phyloP scores from a whole-genome alignment of 2,888 invertebrate genomes.

The Nemoura dubitans region DNA sequence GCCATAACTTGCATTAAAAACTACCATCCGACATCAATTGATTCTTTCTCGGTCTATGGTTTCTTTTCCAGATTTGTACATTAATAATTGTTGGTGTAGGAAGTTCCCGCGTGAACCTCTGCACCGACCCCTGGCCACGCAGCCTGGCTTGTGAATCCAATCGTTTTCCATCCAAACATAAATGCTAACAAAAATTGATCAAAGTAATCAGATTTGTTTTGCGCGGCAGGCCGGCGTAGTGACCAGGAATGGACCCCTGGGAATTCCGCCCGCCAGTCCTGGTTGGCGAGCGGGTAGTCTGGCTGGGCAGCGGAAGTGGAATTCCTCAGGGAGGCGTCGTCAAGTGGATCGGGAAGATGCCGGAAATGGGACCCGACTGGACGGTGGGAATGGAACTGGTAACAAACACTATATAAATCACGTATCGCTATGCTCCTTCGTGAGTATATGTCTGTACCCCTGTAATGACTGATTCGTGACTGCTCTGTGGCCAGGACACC shows the following conservation, averaged over 20 bases:
- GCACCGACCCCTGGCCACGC: no score
- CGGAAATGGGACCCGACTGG: constrained; percentile 59
- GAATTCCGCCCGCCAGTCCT: constrained; percentile 55
- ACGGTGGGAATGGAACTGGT: constrained; percentile 67
- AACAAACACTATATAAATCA: constrained; percentile 54
- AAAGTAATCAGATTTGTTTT: no score
- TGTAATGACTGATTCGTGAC: background rate
- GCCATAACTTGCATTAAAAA: no score
- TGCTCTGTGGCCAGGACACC: constrained; percentile 52
- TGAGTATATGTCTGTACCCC: no score
- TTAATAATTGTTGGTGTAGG: no score
- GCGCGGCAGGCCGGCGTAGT: background rate
- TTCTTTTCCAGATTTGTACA: no score
- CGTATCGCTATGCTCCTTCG: constrained; percentile 9
- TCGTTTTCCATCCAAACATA: no score
- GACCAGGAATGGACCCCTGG: constrained; percentile 43
- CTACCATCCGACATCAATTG: no score
- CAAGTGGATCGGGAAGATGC: constrained; percentile 63
- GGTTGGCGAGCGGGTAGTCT: constrained; percentile 63
- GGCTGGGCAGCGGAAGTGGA: constrained; percentile 61
- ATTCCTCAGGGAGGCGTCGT: constrained; percentile 63
- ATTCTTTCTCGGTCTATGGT: no score
- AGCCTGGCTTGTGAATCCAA: no score
- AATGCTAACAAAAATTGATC: no score
- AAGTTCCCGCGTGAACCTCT: no score